These are phyloP conservation scores for Sinodicranocentrus sp. DNA, from an alignment of 2,888 invertebrate species.

Conservation along the genomic window DNA sequence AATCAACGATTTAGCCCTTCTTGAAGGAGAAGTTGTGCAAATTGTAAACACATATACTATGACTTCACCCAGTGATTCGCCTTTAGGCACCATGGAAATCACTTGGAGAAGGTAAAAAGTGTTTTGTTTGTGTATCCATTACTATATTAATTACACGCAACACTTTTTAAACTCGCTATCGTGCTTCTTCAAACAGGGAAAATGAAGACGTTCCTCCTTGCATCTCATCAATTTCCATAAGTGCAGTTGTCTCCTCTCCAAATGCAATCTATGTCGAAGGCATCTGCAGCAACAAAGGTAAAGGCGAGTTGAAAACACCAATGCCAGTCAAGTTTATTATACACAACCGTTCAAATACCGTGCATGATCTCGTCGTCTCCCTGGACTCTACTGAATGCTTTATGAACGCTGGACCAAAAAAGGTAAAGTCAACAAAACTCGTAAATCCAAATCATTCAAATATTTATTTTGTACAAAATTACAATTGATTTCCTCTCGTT, in stretches of 20 bases:
- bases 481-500: too few relatives aligned
- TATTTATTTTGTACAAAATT: too few relatives aligned
- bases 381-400: slow-evolving; percentile 94
- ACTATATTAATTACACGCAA: too few relatives aligned
- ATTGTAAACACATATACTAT: not conserved
- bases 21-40: slow-evolving; percentile 12
- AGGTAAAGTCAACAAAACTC: slow-evolving; percentile 83
- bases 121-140: too few relatives aligned
- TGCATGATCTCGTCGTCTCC: slow-evolving; percentile 86
- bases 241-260: slow-evolving; percentile 29
- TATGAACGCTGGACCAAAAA: slow-evolving; percentile 97
- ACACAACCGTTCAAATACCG: slow-evolving; percentile 85
- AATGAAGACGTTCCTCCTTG: slow-evolving; percentile 32
- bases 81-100: too few relatives aligned
- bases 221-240: slow-evolving; percentile 50
- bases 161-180: too few relatives aligned
- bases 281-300: slow-evolving; percentile 63
- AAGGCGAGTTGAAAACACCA: slow-evolving; percentile 78
- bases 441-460: too few relatives aligned
- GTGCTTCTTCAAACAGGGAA: too few relatives aligned
- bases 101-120: slow-evolving; percentile 26
- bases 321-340: slow-evolving; percentile 86
- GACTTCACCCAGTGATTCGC: not conserved
- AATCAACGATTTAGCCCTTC: too few relatives aligned
- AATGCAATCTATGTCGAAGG: slow-evolving; percentile 68